Evolutionary conservation across 2,888 invertebrate genomes (phyloP), one percentile per base, ranked within the genome.

Genomic region (Caenorhabditis plicata): DNA sequence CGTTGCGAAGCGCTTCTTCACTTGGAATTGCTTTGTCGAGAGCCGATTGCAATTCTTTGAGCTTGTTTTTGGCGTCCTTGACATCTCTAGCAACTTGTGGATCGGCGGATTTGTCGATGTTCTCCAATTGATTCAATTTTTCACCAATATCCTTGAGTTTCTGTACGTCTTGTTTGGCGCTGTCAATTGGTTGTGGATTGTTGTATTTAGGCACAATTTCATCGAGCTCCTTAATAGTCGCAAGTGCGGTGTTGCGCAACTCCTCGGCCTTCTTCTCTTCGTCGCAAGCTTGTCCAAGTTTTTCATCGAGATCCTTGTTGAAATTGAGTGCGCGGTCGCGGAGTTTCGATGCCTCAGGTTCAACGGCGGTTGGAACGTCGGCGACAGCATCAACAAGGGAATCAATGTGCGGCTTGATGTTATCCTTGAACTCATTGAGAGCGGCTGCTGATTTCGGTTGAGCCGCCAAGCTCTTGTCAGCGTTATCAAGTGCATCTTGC

Each of bases 401-500:
- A 35, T 44, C 48, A 41, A 58, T 31, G 22, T 51, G 52, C 45
- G 52, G 58, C 33, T 35, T 36, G 35, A 53, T 45, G 36, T 40
- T 35, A 29, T 45, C 44, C 38, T 58, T 58, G 48, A 58, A 49
- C 29, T 51, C 58, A 38, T 44, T 58, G 35, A 58, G 44, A 29
- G 53, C 52, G 36, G 31, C 23, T 19, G 36, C 46, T 9, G 45
- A 47, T 20, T 49, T 52, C 23, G 65, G 52, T 20, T 40, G 42
- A 27, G 40, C 48, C 15, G 35, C 35, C 19, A 42, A 20, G 17
- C 33, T 53, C 40, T 47, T 46, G 17, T 67, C 60, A 36, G 60
- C 53, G 26, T 52, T 39, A 38, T 56, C 50, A 17, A 67, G 39
- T 15, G 63, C 60, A 31, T 67, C 55, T 27, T 41, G 51, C 19